A percentile compares a stretch with the other conserved stretches of the same genome.
phyloP scores from a whole-genome alignment of 2,113 vertebrate genomes.

The Aldabrachelys gigantea region DNA sequence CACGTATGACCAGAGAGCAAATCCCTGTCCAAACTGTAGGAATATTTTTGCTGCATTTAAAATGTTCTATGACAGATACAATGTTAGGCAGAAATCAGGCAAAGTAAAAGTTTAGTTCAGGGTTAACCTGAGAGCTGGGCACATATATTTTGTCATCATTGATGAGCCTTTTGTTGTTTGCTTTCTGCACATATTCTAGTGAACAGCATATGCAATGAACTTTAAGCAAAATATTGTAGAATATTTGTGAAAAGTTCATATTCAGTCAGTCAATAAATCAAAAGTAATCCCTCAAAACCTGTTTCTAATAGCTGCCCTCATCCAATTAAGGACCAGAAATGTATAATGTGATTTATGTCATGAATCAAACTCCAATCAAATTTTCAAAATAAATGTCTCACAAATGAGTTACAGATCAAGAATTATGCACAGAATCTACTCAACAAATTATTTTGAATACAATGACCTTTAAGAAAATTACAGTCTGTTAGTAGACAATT shows the following conservation, averaged over 20 bases:
- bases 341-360: background rate
- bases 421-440: background rate
- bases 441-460: background rate
- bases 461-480: constrained; percentile 21
- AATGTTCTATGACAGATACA: background rate
- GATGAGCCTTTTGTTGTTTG: background rate
- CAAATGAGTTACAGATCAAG: background rate
- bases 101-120: background rate
- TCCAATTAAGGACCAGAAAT: constrained; percentile 8
- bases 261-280: background rate
- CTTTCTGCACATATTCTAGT: background rate
- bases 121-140: background rate
- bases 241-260: accelerated
- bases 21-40: accelerated
- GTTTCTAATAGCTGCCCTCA: background rate
- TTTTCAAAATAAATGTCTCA: background rate
- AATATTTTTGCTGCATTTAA: background rate
- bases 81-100: background rate
- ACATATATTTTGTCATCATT: background rate
- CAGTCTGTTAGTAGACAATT: background rate
- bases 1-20: background rate
- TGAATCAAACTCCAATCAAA: background rate
- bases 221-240: background rate
- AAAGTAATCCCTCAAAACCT: accelerated
- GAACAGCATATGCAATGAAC: background rate